phyloP scores from a whole-genome alignment of 2,113 vertebrate genomes.

The Hydropotes inermis region DNA sequence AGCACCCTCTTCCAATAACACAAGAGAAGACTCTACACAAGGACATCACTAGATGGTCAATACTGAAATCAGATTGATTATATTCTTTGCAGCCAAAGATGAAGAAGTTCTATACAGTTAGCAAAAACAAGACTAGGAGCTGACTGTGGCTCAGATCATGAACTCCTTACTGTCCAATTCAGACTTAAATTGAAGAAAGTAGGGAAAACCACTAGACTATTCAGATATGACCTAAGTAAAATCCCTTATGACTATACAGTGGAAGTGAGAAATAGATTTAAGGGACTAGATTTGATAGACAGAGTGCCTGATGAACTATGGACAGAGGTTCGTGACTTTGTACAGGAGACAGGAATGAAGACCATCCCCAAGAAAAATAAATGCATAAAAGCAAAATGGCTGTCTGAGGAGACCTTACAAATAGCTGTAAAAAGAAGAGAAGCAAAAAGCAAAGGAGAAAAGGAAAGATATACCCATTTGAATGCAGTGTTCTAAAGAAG shows the following conservation, averaged over 20 bases:
- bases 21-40: not conserved
- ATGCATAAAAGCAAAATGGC: not conserved
- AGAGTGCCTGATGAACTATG: not conserved
- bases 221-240: not conserved
- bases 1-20: not conserved
- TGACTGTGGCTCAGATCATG: not conserved
- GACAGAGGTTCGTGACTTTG: rapidly evolving
- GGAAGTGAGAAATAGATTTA: not conserved
- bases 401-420: not conserved
- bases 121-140: not conserved
- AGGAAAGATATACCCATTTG: not conserved
- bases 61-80: not conserved
- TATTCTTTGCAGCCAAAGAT: not conserved
- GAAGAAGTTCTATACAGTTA: not conserved
- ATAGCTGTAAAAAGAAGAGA: not conserved
- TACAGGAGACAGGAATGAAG: not conserved
- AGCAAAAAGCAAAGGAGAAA: not conserved
- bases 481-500: not conserved
- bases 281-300: not conserved
- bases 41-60: not conserved
- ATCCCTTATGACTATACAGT: not conserved
- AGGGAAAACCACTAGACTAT: not conserved
- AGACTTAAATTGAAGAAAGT: not conserved
- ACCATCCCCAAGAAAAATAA: not conserved
- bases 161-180: not conserved